Percentiles rank a stretch among this genome's conserved stretches.
phyloP scores from a whole-genome alignment of 2,113 vertebrate genomes.

The Boulengeromyrus knoepffleri region DNA sequence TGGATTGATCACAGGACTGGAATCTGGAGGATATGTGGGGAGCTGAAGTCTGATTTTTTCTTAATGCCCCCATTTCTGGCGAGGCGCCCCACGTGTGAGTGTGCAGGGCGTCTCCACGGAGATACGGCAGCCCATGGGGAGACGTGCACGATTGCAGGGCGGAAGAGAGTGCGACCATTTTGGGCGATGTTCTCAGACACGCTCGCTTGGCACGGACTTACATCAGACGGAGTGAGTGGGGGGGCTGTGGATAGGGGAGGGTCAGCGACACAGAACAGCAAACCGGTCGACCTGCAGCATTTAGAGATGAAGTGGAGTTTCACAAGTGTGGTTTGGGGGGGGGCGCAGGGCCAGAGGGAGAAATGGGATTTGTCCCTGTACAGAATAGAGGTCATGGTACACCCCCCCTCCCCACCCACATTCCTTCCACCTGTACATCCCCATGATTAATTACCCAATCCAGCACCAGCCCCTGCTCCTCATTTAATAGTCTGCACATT shows the following conservation, averaged over 20 bases:
- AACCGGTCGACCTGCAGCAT: background rate
- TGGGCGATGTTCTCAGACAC: background rate
- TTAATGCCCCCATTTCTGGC: background rate
- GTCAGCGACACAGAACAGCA: background rate
- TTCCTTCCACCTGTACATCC: background rate
- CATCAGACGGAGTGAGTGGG: background rate
- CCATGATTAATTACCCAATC: conserved; percentile 39
- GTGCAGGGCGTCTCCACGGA: background rate
- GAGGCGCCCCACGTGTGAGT: background rate
- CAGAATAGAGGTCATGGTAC: conserved; percentile 8
- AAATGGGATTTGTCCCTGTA: conserved; percentile 8
- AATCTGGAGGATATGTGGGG: background rate
- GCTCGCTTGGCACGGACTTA: background rate
- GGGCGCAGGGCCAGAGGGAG: background rate
- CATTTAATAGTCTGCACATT: conserved; percentile 39
- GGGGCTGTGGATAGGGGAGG: conserved; percentile 11
- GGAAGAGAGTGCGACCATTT: background rate
- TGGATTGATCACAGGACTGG: background rate
- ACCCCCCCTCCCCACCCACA: background rate
- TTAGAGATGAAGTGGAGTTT: conserved; percentile 11
- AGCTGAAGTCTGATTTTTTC: background rate
- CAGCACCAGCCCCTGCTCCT: conserved; percentile 19
- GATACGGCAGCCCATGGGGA: background rate
- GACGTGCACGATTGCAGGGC: background rate
- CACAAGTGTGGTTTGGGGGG: background rate